Evolutionary conservation across 1,140 invertebrate genomes (phyloP), one percentile per base, ranked within the genome.

Genomic region (Aphaenogaster floridana): DNA sequence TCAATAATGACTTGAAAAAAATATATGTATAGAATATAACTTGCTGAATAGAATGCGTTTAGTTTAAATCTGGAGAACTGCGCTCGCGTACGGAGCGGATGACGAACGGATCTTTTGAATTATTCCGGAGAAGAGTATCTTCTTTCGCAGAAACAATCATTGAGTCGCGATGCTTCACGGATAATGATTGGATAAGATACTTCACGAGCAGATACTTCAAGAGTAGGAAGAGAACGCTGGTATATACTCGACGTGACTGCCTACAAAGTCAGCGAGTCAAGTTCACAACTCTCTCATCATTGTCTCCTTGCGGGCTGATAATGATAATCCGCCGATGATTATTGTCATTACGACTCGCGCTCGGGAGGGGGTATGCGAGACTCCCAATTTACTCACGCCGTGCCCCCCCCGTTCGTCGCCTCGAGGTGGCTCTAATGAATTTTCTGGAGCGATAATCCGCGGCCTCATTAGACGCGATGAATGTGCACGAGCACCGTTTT

Each of bases 221-320:
- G 39, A 71, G 21, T 2, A 63, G 68, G 17, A 89, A 63, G 52
- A 57, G 64, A 54, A 15, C n/a, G 50, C 28, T n/a, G 66, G 1
- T 1, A 15, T 63, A 36, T 2, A 45, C 45, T 77, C 76, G 63
- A 61, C 89, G 84, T 77, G 89, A 90, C 88, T 88, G 64, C 59
- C 81, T 50, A 36, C 17, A 74, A 61, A 45, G 28, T 77, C n/a
- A 52, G 63, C 34, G 50, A 92, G 88, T 92, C 94, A 94, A 94
- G 94, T 94, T 94, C 94, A 94, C 89, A 90, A 92, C 91, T 93
- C 84, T 92, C 94, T 90, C 92, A 92, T 92, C 93, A 93, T 94
- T 94, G 93, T 94, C 87, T 93, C 69, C 84, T 57, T 61, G 3
- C 13, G 87, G 86, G 88, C 84, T 89, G 83, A 91, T 88, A 88